Percentiles rank a stretch among this genome's conserved stretches.
Conservation (phyloP, 2,113 vertebrate genomes). For the Chelonoidis abingdonii region DNA sequence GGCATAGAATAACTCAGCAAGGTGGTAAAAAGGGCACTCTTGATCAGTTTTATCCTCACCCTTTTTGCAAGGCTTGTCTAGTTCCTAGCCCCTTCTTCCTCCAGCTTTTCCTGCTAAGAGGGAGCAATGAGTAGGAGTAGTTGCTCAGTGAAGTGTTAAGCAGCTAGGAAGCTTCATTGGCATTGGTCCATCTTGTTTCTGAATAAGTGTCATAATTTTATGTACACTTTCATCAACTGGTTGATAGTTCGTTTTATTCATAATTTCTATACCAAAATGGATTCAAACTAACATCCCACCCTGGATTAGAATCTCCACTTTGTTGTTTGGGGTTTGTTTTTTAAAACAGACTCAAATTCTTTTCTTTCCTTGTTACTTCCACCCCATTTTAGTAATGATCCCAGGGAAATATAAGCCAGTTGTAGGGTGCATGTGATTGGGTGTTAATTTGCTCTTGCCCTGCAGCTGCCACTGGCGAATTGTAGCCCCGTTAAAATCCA, state of each 20-base stretch:
- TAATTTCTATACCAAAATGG: constrained; percentile 52
- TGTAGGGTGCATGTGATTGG: constrained; percentile 23
- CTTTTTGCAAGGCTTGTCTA: neutral
- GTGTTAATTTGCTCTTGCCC: constrained; percentile 13
- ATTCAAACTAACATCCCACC: neutral
- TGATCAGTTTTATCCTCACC: neutral
- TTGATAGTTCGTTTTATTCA: constrained; percentile 40
- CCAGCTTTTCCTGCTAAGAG: neutral
- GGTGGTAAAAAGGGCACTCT: neutral
- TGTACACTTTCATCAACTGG: constrained; percentile 4
- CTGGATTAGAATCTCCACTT: constrained; percentile 19
- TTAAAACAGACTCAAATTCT: neutral
- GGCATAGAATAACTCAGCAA: neutral
- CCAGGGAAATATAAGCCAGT: constrained; percentile 44
- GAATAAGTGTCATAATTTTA: neutral
- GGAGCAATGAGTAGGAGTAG: neutral
- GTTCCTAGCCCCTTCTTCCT: neutral
- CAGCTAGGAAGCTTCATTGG: neutral
- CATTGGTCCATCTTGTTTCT: neutral
- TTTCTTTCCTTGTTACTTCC: constrained; percentile 20
- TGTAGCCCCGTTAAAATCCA: constrained; percentile 40
- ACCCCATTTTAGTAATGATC: constrained; percentile 38
- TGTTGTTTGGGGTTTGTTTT: neutral
- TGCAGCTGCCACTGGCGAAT: constrained; percentile 43
- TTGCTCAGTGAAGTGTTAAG: neutral